Percentiles rank a stretch among this genome's conserved stretches.
Conservation (phyloP, 2,888 invertebrate genomes). For the Troilus luridus region DNA sequence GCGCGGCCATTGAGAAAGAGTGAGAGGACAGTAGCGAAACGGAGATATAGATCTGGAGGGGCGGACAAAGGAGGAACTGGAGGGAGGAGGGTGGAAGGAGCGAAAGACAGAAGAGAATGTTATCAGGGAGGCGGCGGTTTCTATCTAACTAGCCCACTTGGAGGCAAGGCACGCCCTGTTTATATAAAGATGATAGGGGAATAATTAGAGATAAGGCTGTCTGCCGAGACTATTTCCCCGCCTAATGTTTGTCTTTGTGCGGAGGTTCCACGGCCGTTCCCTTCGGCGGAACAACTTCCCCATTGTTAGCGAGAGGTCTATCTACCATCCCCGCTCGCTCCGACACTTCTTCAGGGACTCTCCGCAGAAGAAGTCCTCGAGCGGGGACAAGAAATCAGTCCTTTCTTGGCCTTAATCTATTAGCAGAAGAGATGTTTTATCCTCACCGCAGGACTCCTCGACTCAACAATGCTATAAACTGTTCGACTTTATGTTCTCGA, state of each 20-base stretch:
- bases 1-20: constrained; percentile 23
- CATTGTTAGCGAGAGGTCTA: constrained; percentile 24
- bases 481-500: constrained; percentile 16
- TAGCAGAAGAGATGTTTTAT: not conserved
- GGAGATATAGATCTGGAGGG: not conserved
- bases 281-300: constrained; percentile 46
- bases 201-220: constrained; percentile 63
- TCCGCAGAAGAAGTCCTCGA: not conserved
- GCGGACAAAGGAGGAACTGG: constrained; percentile 45
- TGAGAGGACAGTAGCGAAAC: not conserved
- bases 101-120: constrained; percentile 51
- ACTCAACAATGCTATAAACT: constrained; percentile 1
- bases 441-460: not conserved
- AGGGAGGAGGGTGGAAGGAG: constrained; percentile 38
- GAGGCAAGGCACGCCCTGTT: constrained; percentile 59
- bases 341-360: not conserved
- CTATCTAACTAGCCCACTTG: constrained; percentile 59
- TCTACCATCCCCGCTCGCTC: not conserved
- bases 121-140: constrained; percentile 38
- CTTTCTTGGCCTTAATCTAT: constrained; percentile 35
- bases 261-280: not conserved
- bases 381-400: not conserved
- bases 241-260: constrained; percentile 63
- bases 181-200: constrained; percentile 64
- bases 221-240: constrained; percentile 49